Evolutionary conservation across 2,888 invertebrate genomes (phyloP), one percentile per base, ranked within the genome.

Genomic region (Drosophila diplacantha): DNA sequence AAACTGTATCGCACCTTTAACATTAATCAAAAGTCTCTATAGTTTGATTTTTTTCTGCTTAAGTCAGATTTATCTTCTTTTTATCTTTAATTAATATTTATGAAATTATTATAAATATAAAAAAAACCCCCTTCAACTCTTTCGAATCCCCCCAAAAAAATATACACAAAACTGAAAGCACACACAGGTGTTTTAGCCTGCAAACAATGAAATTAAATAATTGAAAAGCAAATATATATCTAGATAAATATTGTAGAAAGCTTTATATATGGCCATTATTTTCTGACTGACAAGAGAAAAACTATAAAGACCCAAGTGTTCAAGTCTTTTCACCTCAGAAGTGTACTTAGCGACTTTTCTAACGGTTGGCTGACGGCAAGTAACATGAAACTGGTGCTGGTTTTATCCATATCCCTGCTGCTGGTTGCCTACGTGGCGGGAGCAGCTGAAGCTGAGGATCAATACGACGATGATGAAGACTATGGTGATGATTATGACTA

Each of bases 251-350:
- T n/a, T 9, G 5, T 9, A 29, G 18, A 14, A 41, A 31, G 12
- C 38, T 18, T 41, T 59, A 32, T 32, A 32, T 34, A 11, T 34
- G 22, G 38, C 26, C 18, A 20, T 11, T 32, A 12, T 31, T 24
- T 20, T 39, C 24, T 6, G 12, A 5, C 31, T 8, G 12, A 16
- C 26, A 18, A 18, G 32, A 22, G 24, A 34, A 41, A 50, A 34
- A 16, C 51, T 41, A 61, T 61, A 61, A 61, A 61, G 35, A 61
- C 50, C 3, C 39, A 39, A 39, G 62, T 14, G 8, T 20, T 16
- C 11, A 14, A 32, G 34, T 22, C 16, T 29, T 61, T 61, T 31
- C 26, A 24, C 12, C 34, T 41, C 8, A 51, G n/a, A 41, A 29
- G 43, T 29, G 22, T 34, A n/a, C 34, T 14, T 24, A 34, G 16